Conservation (phyloP, 2,113 vertebrate species). For the Manacus vitellinus region DNA sequence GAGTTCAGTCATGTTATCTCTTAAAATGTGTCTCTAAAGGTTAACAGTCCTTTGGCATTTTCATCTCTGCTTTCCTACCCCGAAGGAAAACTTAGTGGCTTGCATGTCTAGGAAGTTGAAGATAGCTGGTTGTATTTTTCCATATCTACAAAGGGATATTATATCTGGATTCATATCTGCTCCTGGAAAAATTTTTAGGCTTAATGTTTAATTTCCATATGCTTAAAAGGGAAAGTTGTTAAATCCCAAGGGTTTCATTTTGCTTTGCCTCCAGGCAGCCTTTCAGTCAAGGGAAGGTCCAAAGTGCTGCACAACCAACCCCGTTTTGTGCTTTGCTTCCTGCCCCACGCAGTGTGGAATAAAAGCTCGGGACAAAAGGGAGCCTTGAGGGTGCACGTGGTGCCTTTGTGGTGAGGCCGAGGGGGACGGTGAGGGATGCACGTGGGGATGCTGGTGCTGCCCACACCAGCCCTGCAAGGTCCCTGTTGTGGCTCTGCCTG, state of each 20-base stretch:
- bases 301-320: background rate
- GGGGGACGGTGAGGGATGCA: background rate
- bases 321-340: constrained; percentile 24
- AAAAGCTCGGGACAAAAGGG: constrained; percentile 5
- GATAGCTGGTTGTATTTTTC: constrained; percentile 48
- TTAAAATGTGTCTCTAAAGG: constrained; percentile 49
- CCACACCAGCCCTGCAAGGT: background rate
- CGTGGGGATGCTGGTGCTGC: background rate
- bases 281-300: background rate
- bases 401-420: background rate
- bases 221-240: constrained; percentile 18
- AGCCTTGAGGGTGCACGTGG: background rate
- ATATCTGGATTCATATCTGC: constrained; percentile 51
- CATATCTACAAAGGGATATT: constrained; percentile 12
- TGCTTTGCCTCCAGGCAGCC: background rate
- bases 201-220: constrained; percentile 56
- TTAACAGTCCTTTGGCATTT: constrained; percentile 61
- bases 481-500: background rate
- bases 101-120: background rate
- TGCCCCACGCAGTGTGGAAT: background rate
- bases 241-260: constrained; percentile 5
- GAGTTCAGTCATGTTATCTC: constrained; percentile 30
- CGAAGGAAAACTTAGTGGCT: constrained; percentile 19
- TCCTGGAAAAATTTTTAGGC: constrained; percentile 26
- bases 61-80: constrained; percentile 44